Evolutionary conservation across 2,797 vertebrate genomes (phyloP), one percentile per base, ranked within the genome.

Genomic region (Anguilla marmorata): DNA sequence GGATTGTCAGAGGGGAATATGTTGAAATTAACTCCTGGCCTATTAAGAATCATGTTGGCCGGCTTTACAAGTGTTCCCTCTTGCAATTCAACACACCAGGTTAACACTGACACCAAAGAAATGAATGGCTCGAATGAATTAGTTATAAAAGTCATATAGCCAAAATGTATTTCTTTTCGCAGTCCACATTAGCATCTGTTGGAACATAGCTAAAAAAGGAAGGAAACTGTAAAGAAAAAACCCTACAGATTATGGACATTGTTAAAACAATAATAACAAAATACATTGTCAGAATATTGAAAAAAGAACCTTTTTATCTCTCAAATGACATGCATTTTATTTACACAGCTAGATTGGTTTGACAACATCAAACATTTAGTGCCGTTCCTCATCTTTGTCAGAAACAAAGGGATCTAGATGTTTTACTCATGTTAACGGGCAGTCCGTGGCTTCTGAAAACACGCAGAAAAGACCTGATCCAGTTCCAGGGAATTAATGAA

Each of bases 21-120:
- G 92, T 93, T 92, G 94, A 96, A 96, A 97, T 97, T 96, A 97
- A 96, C 96, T 96, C 92, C n/a, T 88, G 94, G 92, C 95, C 92
- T 93, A 93, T 95, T 96, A 96, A 93, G 94, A 95, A 94, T 94
- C 94, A 94, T 96, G 93, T 95, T 95, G 93, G 91, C 95, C 95
- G 93, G 93, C 92, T 95, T 95, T 92, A 91, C 91, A 94, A 95
- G 94, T 37, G 91, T 89, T 74, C 89, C 85, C 91, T 88, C 91
- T 88, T 90, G 87, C 41, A 79, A 37, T 16, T 33, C 83, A 86
- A 91, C 91, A 91, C 87, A 88, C 90, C 82, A 88, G 88, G 89
- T 89, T 89, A 86, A 88, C 45, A 91, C 89, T 91, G 87, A 89
- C 91, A 93, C 90, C 87, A 88, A 52, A 90, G 89, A 90, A 48